These are phyloP conservation scores for Digitonthophagus gazella DNA, from an alignment of 2,888 invertebrate species.

Conservation along the genomic window DNA sequence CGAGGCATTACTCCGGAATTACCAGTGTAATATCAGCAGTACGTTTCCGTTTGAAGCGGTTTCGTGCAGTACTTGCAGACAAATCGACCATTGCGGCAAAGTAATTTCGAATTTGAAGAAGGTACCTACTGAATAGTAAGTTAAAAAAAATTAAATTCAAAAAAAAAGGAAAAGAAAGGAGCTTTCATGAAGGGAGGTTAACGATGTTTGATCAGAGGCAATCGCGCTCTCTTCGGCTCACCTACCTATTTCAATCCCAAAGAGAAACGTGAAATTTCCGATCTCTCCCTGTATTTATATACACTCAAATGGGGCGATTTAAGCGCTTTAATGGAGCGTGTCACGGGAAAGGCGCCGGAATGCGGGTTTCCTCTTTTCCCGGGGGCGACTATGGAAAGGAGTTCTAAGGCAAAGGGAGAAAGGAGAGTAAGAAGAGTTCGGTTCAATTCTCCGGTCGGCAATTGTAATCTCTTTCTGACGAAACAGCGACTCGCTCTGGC, in stretches of 20 bases:
- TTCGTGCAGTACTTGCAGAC: background rate
- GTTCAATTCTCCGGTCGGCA: background rate
- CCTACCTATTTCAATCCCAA: background rate
- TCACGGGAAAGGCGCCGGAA: background rate
- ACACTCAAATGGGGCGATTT: background rate
- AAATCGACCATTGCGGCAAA: background rate
- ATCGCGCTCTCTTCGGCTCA: background rate
- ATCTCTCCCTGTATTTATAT: background rate
- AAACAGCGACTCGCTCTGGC: background rate
- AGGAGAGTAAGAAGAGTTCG: background rate
- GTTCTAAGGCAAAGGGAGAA: background rate
- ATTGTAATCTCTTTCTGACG: conserved; percentile 9
- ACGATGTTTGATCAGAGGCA: background rate
- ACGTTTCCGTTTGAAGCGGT: background rate
- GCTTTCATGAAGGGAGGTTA: background rate
- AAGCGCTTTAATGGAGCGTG: background rate
- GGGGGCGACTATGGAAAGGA: background rate
- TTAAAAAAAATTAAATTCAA: background rate
- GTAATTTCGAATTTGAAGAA: no score
- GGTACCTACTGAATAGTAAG: no score
- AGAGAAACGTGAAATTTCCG: background rate
- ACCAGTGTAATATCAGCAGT: background rate
- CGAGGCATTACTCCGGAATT: conserved; percentile 2
- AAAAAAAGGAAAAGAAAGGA: background rate
- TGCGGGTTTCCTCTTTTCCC: background rate